These are phyloP conservation scores for Lepisosteus osseus DNA, from an alignment of 2,113 vertebrate genomes.

Conservation along the genomic window DNA sequence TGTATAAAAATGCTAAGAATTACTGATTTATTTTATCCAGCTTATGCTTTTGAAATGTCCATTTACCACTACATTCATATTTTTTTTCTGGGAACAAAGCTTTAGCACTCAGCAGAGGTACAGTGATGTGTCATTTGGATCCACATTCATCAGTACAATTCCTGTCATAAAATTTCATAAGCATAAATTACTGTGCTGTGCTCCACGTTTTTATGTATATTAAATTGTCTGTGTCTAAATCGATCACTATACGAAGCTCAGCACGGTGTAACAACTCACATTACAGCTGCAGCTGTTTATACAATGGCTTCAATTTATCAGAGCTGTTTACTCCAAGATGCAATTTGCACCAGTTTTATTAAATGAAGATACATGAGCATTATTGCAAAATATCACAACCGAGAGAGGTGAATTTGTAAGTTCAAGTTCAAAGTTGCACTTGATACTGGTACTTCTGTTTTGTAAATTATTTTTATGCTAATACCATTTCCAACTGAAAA, in stretches of 20 bases:
- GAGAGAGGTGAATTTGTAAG: constrained; percentile 15
- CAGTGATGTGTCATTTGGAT: not conserved
- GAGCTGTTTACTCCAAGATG: constrained; percentile 43
- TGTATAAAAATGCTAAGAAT: too few relatives aligned
- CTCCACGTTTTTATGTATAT: constrained; percentile 36
- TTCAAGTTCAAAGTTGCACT: not conserved
- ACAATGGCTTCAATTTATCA: constrained; percentile 51
- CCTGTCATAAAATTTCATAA: constrained; percentile 40
- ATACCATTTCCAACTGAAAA: too few relatives aligned
- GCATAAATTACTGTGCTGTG: constrained; percentile 38
- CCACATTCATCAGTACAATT: constrained; percentile 29
- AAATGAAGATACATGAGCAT: constrained; percentile 45
- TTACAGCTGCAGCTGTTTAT: constrained; percentile 44
- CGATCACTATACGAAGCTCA: constrained; percentile 30
- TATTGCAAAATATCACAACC: constrained; percentile 2
- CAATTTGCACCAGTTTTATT: constrained; percentile 44
- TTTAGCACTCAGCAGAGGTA: not conserved
- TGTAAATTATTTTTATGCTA: too few relatives aligned
- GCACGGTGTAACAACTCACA: constrained; percentile 22
- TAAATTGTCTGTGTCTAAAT: constrained; percentile 52
- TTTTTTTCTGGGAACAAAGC: not conserved
- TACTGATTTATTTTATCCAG: constrained; percentile 3
- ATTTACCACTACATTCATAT: not conserved
- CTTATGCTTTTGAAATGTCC: constrained; percentile 1
- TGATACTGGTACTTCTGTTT: too few relatives aligned